Percentiles rank a stretch among this genome's conserved stretches.
phyloP scores from a whole-genome alignment of 1,140 invertebrate species.

The Drosophila mayri region DNA sequence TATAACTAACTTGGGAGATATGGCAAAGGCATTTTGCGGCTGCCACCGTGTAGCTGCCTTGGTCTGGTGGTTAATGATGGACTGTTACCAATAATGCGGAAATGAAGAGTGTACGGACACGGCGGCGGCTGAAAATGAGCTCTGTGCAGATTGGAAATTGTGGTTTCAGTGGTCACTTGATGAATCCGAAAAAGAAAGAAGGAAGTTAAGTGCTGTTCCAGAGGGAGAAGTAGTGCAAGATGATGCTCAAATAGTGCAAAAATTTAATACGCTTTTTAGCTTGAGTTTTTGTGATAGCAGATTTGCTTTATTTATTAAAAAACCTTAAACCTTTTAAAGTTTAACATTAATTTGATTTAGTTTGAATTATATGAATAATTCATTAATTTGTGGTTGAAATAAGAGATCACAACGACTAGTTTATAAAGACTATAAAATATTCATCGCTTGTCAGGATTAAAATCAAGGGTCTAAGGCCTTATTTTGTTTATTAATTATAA shows the following conservation, averaged over 20 bases:
- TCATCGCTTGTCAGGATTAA: too few relatives aligned
- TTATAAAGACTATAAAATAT: too few relatives aligned
- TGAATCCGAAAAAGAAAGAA: constrained; percentile 1
- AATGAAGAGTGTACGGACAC: constrained; percentile 20
- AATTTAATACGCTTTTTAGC: background rate
- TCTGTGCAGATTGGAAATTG: constrained; percentile 16
- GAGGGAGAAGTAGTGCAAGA: background rate
- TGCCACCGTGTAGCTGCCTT: constrained; percentile 8
- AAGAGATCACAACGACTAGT: too few relatives aligned
- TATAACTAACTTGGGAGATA: constrained; percentile 59
- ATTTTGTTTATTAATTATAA: too few relatives aligned
- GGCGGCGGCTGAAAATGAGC: background rate
- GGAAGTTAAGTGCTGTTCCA: too few relatives aligned
- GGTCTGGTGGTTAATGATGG: constrained; percentile 37
- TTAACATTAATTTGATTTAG: too few relatives aligned
- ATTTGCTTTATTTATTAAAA: too few relatives aligned
- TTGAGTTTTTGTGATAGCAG: too few relatives aligned
- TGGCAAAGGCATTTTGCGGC: constrained; percentile 44
- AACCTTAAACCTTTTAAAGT: too few relatives aligned
- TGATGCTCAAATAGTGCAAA: background rate
- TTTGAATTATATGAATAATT: too few relatives aligned
- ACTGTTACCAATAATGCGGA: constrained; percentile 50
- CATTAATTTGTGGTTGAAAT: too few relatives aligned
- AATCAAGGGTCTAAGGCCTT: too few relatives aligned
- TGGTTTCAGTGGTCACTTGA: constrained; percentile 6